Base-by-base conservation (phyloP, 2,888 invertebrate species). In the Trichopoda pennipes region DNA sequence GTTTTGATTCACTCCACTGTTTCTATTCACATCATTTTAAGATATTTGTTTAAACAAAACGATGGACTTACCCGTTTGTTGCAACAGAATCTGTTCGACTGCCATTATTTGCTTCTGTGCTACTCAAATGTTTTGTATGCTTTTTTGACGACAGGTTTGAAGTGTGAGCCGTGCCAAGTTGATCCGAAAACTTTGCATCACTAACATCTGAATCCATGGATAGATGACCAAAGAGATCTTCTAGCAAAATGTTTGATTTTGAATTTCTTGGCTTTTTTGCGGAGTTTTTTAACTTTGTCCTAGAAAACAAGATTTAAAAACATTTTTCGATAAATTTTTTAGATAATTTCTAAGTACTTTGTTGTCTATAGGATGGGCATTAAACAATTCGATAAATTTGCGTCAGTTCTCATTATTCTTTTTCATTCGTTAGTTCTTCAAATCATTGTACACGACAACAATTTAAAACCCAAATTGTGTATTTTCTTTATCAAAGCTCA, bases 171-270 rank as follows among this genome's bases (percentile, higher is more conserved):
- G 86, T 84, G 86, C 89, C 80, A 89, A 89, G 38, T 89, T 91
- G 70, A 87, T 91, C 77, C 35, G 91, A 88, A 85, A 90, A 90
- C 84, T 90, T 90, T 72, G 87, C 86, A 72, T 88, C 90, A 66
- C 88, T 89, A 0, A 79, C 3, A 80, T 91, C 91, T 21, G 90
- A 89, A 66, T 88, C 89, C 88, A 91, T 88, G 21, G 91, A 91
- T 38, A 91, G 85, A 14, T 90, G 89, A 1, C 91, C 91, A 78
- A 91, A 91, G 42, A 91, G 86, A 85, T 91, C 91, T 76, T 91
- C 91, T 10, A 91, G 85, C 78, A 91, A 81, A 17, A 90, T 87
- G 56, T 89, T 91, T 9, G 90, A 84, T 82, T 90, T 90, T 9
- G 89, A 87, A 66, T 88, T 88, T 53, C 88, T 87, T 76, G 89